A percentile compares a stretch with the other conserved stretches of the same genome.
phyloP scores from a whole-genome alignment of 1,140 invertebrate species.

The Periplaneta americana region DNA sequence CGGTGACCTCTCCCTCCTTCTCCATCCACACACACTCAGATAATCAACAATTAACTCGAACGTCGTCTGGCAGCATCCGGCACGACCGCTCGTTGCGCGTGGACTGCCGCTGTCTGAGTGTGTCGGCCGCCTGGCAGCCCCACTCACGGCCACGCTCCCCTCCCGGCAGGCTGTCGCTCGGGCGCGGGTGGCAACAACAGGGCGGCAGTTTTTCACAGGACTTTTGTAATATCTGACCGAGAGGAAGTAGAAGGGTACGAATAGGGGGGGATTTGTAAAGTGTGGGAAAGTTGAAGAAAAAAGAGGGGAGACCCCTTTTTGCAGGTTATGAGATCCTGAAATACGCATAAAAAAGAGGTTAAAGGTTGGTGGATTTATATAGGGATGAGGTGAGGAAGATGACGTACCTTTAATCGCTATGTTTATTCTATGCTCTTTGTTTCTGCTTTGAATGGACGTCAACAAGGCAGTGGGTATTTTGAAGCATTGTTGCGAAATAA shows the following conservation, averaged over 20 bases:
- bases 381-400: not conserved
- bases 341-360: not conserved
- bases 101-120: not conserved
- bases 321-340: not conserved
- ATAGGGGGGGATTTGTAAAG: not conserved
- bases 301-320: too few species aligned
- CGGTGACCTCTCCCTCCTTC: not conserved
- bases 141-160: slow-evolving; percentile 3
- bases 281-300: not conserved
- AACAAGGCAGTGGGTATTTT: not conserved
- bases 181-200: not conserved
- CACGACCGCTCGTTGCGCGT: not conserved
- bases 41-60: not conserved
- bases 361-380: not conserved
- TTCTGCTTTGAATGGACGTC: too few species aligned
- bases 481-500: not conserved
- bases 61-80: not conserved
- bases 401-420: too few species aligned
- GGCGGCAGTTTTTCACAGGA: too few species aligned
- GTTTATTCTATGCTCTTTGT: too few species aligned
- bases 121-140: not conserved
- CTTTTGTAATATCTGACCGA: too few species aligned
- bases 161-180: not conserved
- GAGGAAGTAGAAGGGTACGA: too few species aligned
- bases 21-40: too few species aligned